Conservation (phyloP, 2,113 vertebrate genomes). For the Otocyon megalotis region DNA sequence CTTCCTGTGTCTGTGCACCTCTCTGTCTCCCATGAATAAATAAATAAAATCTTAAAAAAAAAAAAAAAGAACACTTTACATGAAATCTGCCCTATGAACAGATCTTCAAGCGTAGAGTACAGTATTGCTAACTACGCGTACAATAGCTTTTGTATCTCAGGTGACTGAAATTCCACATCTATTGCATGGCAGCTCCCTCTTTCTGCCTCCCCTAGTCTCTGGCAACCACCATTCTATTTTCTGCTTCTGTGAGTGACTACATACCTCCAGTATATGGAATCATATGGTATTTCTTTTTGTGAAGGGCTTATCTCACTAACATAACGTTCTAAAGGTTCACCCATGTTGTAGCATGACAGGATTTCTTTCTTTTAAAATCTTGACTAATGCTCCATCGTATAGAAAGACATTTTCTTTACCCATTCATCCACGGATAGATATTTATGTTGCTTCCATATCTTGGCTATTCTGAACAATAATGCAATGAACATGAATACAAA, state of each 20-base stretch:
- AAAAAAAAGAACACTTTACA: background rate
- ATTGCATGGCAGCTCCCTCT: background rate
- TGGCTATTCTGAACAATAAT: background rate
- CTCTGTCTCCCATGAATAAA: no score
- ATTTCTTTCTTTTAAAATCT: background rate
- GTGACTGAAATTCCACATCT: background rate
- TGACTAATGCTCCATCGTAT: background rate
- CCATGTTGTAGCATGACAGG: background rate
- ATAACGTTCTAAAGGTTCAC: background rate
- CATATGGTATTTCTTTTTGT: background rate
- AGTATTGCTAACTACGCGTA: background rate
- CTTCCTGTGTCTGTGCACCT: no score
- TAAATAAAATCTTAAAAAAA: no score
- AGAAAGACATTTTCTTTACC: background rate
- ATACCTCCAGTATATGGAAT: background rate
- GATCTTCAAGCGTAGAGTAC: background rate
- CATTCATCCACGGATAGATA: background rate
- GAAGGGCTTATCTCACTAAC: background rate
- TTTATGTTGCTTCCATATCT: background rate
- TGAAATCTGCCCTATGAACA: background rate
- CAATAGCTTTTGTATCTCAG: background rate
- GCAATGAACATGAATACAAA: background rate
- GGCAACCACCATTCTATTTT: background rate
- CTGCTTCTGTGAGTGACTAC: background rate
- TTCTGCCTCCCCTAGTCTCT: no score